A percentile compares a stretch with the other conserved stretches of the same genome.
phyloP scores from a whole-genome alignment of 1,140 invertebrate genomes.

The Saccostrea echinata region DNA sequence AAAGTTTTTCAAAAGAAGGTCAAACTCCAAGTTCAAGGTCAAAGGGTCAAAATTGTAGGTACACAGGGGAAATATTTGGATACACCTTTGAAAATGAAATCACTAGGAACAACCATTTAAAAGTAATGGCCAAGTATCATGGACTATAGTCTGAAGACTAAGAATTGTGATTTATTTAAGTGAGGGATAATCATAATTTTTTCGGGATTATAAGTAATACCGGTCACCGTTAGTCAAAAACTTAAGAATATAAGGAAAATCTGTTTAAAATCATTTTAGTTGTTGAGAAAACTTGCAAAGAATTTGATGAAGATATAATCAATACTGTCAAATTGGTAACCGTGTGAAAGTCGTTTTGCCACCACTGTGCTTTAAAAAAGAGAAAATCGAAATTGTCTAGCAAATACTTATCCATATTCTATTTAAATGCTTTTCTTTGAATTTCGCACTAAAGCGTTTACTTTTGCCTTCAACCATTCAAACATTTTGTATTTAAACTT shows the following conservation, averaged over 20 bases:
- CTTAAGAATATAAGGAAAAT: not conserved
- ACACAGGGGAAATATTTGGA: too few species aligned
- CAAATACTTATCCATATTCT: not conserved
- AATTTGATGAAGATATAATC: not conserved
- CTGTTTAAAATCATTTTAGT: not conserved
- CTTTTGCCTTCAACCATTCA: not conserved
- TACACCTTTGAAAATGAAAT: too few species aligned
- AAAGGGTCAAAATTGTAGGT: too few species aligned
- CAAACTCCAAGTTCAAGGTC: too few species aligned
- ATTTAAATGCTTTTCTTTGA: constrained; percentile 27
- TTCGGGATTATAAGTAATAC: too few species aligned
- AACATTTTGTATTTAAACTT: constrained; percentile 19
- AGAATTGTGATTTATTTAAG: too few species aligned
- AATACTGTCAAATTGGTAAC: not conserved
- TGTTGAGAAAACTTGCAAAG: not conserved
- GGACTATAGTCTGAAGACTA: too few species aligned
- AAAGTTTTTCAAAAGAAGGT: too few species aligned
- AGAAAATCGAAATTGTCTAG: constrained; percentile 9
- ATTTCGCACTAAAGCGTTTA: not conserved
- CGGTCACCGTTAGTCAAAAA: too few species aligned
- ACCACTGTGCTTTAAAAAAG: not conserved
- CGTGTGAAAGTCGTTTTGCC: not conserved
- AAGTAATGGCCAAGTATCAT: too few species aligned
- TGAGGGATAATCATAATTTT: too few species aligned
- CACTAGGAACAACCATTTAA: too few species aligned